A percentile compares a stretch with the other conserved stretches of the same genome.
phyloP scores from a whole-genome alignment of 2,888 invertebrate genomes.

The Amitus sp. region DNA sequence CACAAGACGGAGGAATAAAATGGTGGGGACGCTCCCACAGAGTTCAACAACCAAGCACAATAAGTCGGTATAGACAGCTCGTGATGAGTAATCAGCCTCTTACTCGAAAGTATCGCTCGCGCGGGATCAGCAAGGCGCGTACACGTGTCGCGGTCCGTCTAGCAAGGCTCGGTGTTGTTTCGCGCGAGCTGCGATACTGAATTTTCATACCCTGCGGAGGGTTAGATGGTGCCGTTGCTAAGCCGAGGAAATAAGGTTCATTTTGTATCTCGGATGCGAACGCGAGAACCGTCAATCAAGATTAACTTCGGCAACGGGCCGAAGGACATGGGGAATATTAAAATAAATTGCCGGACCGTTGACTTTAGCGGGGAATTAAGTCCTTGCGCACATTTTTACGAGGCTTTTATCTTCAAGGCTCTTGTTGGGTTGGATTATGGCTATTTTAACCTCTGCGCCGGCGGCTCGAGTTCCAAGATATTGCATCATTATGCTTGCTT shows the following conservation, averaged over 20 bases:
- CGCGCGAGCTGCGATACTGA: not conserved
- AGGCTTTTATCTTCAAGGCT: not conserved
- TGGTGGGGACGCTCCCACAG: conserved; percentile 48
- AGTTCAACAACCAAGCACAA: conserved; percentile 60
- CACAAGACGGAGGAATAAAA: not conserved
- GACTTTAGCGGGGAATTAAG: conserved; percentile 21
- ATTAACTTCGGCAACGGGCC: conserved; percentile 13
- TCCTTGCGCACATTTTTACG: conserved; percentile 22
- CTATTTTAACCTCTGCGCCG: too few relatives aligned
- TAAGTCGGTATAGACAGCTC: conserved; percentile 41
- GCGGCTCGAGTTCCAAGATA: too few relatives aligned
- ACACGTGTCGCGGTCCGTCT: conserved; percentile 23
- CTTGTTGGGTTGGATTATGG: too few relatives aligned
- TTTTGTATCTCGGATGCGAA: conserved; percentile 17
- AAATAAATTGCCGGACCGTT: conserved; percentile 21
- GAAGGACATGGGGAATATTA: conserved; percentile 17
- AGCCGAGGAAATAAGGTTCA: conserved; percentile 18
- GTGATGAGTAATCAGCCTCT: conserved; percentile 50
- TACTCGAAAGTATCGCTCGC: conserved; percentile 32
- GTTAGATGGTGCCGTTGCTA: conserved; percentile 10
- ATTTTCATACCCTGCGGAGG: conserved; percentile 1
- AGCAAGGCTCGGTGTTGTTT: conserved; percentile 1
- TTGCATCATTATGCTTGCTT: too few relatives aligned
- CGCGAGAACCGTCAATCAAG: conserved; percentile 24
- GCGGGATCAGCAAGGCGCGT: conserved; percentile 40